Evolutionary conservation across 2,797 vertebrate species (phyloP).

Genomic region (Ptychadena robeensis): DNA sequence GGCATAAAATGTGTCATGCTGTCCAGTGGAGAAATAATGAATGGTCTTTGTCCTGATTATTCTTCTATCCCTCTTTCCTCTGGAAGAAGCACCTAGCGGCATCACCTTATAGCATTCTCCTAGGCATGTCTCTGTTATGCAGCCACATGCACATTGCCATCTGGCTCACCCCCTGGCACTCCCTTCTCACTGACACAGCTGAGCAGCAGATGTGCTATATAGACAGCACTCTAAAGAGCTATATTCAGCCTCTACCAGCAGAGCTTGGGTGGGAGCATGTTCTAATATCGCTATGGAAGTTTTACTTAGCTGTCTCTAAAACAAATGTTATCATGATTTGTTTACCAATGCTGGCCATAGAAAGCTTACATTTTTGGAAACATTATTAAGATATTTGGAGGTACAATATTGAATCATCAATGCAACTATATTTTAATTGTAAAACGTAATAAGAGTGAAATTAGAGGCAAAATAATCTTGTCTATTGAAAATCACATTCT

Average conservation of each 20-base stretch:
- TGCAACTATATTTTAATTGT: too few relatives aligned
- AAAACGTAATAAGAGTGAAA: background rate
- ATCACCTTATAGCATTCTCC: background rate
- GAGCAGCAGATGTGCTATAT: conserved; percentile 55
- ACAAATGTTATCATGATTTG: conserved; percentile 30
- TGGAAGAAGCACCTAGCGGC: background rate
- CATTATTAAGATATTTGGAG: too few relatives aligned
- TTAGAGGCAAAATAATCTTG: background rate
- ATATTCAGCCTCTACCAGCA: conserved; percentile 25
- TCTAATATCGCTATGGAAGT: conserved; percentile 3
- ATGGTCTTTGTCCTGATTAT: conserved; percentile 9
- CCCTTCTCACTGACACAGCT: conserved; percentile 43
- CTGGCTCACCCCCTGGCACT: conserved; percentile 41
- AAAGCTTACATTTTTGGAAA: background rate
- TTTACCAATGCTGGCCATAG: background rate
- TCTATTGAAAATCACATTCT: background rate
- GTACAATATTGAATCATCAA: too few relatives aligned
- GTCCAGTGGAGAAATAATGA: background rate
- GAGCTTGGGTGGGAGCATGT: conserved; percentile 21
- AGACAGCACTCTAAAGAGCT: conserved; percentile 12
- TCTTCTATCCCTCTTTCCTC: background rate
- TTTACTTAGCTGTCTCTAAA: conserved; percentile 4
- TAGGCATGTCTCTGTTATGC: conserved; percentile 11
- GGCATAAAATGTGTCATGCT: background rate
- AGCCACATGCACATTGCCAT: conserved; percentile 37